These are phyloP conservation scores for Polietes domitor DNA, from an alignment of 2,888 invertebrate genomes.

Conservation along the genomic window DNA sequence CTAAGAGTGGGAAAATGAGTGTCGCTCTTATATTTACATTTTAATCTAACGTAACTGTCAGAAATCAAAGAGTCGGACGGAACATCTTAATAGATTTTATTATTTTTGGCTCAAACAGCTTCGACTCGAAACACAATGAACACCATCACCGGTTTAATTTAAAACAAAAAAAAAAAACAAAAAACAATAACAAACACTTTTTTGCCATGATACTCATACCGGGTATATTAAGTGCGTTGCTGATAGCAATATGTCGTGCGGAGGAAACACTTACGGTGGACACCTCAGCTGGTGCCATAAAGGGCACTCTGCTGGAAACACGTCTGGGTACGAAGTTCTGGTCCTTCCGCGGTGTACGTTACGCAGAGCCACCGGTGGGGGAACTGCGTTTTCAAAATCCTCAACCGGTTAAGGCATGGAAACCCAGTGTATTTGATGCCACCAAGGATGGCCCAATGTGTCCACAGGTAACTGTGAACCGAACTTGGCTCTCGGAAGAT, in stretches of 20 bases:
- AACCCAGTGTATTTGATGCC: constrained; percentile 81
- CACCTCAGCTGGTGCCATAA: constrained; percentile 75
- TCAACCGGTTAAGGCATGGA: constrained; percentile 81
- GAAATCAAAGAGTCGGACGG: no score
- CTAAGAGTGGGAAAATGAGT: no score
- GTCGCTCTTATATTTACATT: no score
- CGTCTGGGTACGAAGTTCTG: constrained; percentile 73
- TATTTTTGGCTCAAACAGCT: no score
- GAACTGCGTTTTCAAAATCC: constrained; percentile 80
- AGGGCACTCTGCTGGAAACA: constrained; percentile 72
- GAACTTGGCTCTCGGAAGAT: constrained; percentile 81
- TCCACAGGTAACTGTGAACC: constrained; percentile 79
- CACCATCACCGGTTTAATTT: no score
- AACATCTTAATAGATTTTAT: no score
- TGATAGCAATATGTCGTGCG: constrained; percentile 23
- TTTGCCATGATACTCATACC: neutral
- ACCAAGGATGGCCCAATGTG: constrained; percentile 83
- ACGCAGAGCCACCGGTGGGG: constrained; percentile 76
- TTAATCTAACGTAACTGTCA: no score
- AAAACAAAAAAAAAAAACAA: no score
- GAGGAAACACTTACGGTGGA: constrained; percentile 68
- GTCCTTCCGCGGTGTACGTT: constrained; percentile 78
- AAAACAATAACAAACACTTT: no score
- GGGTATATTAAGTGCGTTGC: constrained; percentile 16
- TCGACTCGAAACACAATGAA: no score